phyloP scores from a whole-genome alignment of 2,797 vertebrate genomes.

The Sebastes wilsoni region DNA sequence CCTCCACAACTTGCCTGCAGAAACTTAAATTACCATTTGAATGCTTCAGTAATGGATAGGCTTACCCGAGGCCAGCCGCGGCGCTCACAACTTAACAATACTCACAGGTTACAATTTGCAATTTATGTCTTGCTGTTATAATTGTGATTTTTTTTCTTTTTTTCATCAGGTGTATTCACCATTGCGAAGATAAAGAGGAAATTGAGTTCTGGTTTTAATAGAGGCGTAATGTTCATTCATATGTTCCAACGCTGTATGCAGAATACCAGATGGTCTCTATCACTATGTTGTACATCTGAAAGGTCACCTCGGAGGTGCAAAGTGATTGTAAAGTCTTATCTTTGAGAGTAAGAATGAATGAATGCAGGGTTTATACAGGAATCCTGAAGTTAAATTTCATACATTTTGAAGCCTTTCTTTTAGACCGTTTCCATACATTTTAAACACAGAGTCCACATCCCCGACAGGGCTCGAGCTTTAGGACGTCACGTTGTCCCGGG shows the following conservation, averaged over 20 bases:
- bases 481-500: too few relatives aligned
- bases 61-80: background rate
- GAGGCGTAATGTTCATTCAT: background rate
- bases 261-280: background rate
- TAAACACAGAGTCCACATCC: background rate
- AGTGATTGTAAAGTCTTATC: background rate
- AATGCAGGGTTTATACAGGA: background rate
- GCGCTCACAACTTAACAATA: conserved; percentile 2
- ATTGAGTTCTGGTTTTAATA: conserved; percentile 19
- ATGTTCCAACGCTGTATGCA: background rate
- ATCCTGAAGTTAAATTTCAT: background rate
- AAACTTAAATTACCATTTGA: conserved; percentile 30
- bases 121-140: conserved; percentile 7
- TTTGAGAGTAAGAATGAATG: background rate
- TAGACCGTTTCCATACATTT: background rate
- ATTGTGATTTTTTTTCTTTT: conserved; percentile 22
- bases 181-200: conserved; percentile 15
- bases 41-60: conserved; percentile 24
- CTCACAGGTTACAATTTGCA: background rate
- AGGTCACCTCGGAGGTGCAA: background rate
- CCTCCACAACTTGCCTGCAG: conserved; percentile 8
- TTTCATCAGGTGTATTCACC: conserved; percentile 10
- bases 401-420: background rate
- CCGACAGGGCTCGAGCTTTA: too few relatives aligned
- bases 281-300: background rate